Percentiles rank a stretch among this genome's conserved stretches.
Evolutionary conservation across 2,113 vertebrate genomes (phyloP).

Genomic region (Clarias macrocephalus): DNA sequence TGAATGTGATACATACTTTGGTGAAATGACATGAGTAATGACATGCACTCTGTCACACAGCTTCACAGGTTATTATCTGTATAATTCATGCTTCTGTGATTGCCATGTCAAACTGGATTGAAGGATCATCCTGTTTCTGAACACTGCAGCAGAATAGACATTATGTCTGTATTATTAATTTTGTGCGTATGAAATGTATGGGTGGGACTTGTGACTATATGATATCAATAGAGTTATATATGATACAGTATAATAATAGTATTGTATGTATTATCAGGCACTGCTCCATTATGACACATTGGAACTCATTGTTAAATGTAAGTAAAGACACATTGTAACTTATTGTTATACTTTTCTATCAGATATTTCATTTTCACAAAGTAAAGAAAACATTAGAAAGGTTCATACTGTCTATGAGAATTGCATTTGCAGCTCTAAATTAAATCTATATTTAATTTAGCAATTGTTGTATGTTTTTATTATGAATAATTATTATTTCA

Average conservation of each 20-base stretch:
- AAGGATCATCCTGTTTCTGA: conserved; percentile 66
- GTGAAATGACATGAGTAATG: conserved; percentile 69
- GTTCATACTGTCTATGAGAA: background rate
- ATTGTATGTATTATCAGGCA: background rate
- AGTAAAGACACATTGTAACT: background rate
- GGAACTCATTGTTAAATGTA: too few relatives aligned
- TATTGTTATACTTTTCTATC: background rate
- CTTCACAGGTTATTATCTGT: conserved; percentile 64
- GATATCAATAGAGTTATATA: background rate
- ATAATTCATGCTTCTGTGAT: conserved; percentile 72
- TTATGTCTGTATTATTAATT: background rate
- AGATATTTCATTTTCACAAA: background rate
- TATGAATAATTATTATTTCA: background rate
- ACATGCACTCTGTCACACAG: conserved; percentile 58
- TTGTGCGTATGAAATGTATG: background rate
- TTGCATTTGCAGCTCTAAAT: background rate
- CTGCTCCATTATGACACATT: background rate
- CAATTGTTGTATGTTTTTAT: background rate
- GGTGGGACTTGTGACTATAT: background rate
- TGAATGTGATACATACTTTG: conserved; percentile 48
- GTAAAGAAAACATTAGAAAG: background rate
- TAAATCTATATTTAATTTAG: background rate
- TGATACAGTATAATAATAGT: background rate
- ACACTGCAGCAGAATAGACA: conserved; percentile 58
- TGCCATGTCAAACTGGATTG: conserved; percentile 73